Evolutionary conservation across 1,140 invertebrate genomes (phyloP).

Genomic region (Nebria ingens): DNA sequence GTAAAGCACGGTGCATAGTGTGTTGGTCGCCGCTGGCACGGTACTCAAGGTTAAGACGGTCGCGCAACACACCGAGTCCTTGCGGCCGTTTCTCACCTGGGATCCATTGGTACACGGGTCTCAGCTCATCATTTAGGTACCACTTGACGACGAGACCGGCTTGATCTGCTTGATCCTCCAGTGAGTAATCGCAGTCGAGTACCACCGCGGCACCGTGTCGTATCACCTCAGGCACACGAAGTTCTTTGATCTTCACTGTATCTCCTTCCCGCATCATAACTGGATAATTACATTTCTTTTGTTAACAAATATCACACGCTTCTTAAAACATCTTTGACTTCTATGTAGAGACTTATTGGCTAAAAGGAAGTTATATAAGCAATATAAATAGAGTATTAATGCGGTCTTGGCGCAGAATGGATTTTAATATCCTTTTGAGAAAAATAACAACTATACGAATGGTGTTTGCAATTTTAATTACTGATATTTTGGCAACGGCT

Average conservation of each 20-base stretch:
- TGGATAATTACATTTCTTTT: too few relatives aligned
- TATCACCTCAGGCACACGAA: slow-evolving; percentile 56
- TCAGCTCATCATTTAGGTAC: slow-evolving; percentile 56
- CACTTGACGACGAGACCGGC: slow-evolving; percentile 63
- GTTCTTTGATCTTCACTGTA: slow-evolving; percentile 49
- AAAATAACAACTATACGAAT: too few relatives aligned
- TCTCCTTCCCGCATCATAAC: neutral
- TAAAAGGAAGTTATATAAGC: too few relatives aligned
- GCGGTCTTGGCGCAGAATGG: too few relatives aligned
- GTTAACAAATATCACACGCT: too few relatives aligned
- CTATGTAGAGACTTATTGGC: too few relatives aligned
- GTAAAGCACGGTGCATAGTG: slow-evolving; percentile 52
- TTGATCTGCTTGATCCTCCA: slow-evolving; percentile 40
- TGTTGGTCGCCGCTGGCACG: slow-evolving; percentile 42
- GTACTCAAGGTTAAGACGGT: slow-evolving; percentile 53
- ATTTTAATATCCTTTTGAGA: too few relatives aligned
- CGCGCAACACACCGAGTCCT: slow-evolving; percentile 49
- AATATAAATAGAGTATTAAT: too few relatives aligned
- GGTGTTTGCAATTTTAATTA: too few relatives aligned
- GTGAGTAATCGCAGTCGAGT: slow-evolving; percentile 65
- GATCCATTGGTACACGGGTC: slow-evolving; percentile 71
- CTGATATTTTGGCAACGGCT: too few relatives aligned
- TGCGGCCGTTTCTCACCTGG: slow-evolving; percentile 39
- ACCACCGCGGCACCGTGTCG: slow-evolving; percentile 54
- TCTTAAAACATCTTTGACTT: too few relatives aligned